Base-by-base conservation (phyloP, 2,113 vertebrate genomes). In the Myxocyprinus asiaticus region DNA sequence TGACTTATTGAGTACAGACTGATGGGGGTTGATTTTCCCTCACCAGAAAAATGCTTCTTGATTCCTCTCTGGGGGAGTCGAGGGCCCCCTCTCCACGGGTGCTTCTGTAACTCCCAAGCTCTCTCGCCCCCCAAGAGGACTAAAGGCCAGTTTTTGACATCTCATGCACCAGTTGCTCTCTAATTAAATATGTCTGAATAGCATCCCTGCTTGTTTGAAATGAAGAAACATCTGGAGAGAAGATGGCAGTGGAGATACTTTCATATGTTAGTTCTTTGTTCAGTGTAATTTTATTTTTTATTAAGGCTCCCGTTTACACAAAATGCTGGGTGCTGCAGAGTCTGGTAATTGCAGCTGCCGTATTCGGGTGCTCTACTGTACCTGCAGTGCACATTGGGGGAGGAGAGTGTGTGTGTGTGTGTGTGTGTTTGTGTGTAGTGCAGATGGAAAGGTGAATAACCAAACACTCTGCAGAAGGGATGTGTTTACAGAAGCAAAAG, bases 121-220 rank as follows among this genome's bases (percentile, higher is more conserved):
- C 17, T 56, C 44, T 66, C 48, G 7, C 47, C 69, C 81, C 67
- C 68, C 17, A 51, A 74, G 78, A 73, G 69, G 63, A 80, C 74
- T 65, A 56, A 76, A 78, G 88, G 88, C 90, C 88, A 89, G 50
- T 81, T 83, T 83, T 79, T 82, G 84, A 89, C 79, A 87, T 85
- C 81, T 78, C 85, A 81, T 79, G 53, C 43, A 42, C 79, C 51
- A n/a, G 63, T 45, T 9, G 67, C 43, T 47, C 69, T 78, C 78
- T 81, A 42, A 63, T 81, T 44, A 64, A 83, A 74, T 77, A 73
- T 69, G 68, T 87, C 82, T 84, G 50, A 70, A 81, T 48, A 53
- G 74, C 43, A 64, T 77, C 70, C 55, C 43, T 15, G 7, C 58
- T 70, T 2, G 4, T 48, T 67, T 55, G 9, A 62, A 50, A 42